Evolutionary conservation across 2,797 vertebrate genomes (phyloP), one percentile per base, ranked within the genome.

Genomic region (Meda fulgida): DNA sequence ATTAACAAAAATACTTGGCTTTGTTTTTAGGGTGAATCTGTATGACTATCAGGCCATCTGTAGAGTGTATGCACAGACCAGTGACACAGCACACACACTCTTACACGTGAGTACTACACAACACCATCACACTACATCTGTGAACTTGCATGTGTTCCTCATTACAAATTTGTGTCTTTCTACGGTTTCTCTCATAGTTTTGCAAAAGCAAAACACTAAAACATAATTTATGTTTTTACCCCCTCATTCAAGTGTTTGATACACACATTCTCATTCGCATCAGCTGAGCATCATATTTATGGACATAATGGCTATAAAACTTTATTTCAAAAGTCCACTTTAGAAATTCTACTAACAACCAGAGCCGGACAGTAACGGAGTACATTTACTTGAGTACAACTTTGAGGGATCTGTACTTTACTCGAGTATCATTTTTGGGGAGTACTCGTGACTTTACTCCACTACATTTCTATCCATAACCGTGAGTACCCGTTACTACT

Each of bases 31-130:
- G 93, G 96, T 97, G 87, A 97, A 95, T 13, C 94, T 97, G 77
- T 97, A 96, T 90, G 96, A 97, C 94, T 99, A 98, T 92, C 98
- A 98, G 91, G 98, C 98, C 93, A 96, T 99, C 89, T 99, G 98
- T 83, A 96, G 95, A 93, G 96, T 97, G 87, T 97, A 92, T 91
- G 97, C 97, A 86, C 98, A 99, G 87, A 99, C 97, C 84, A 99
- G 97, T 18, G 98, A 96, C 90, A 94, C 96, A 48, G 97, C 97
- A 89, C 95, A 94, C 86, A 96, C 94, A 85, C 96, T 99, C 72
- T 89, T 99, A 91, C 97, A 99, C 84, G 98, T 99, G 93, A 99
- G 98, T 96, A 93, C 58, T 63, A 19, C 63, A 73, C 23, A 79
- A 77, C 9, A 5, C 38, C 13, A 58, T 34, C 31, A 40, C 14